phyloP scores from a whole-genome alignment of 1,140 invertebrate genomes.

The Aphaenogaster rudis region DNA sequence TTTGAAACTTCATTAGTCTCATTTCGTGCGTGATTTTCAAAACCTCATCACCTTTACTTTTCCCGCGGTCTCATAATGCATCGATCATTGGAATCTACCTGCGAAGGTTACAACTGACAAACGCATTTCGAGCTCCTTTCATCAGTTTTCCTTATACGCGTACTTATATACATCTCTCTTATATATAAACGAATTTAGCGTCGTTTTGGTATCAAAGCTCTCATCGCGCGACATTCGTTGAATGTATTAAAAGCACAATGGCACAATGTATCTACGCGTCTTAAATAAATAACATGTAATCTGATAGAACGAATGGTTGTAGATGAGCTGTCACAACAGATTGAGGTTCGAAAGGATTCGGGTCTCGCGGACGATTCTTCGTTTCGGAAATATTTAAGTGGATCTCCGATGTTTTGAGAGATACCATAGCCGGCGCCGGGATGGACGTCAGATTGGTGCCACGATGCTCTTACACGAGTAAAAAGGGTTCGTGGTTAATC shows the following conservation, averaged over 20 bases:
- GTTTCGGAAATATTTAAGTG: conserved; percentile 84
- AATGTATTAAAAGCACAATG: conserved; percentile 70
- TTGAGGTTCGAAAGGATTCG: conserved; percentile 73
- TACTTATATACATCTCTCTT: not conserved
- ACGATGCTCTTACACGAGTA: conserved; percentile 42
- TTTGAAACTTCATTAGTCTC: conserved; percentile 11
- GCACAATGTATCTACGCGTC: conserved; percentile 31
- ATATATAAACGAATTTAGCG: not conserved
- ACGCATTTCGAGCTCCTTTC: conserved; percentile 13
- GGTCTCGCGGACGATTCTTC: conserved; percentile 60
- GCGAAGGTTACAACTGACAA: conserved; percentile 30
- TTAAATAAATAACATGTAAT: conserved; percentile 81
- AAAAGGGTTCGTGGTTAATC: conserved; percentile 74
- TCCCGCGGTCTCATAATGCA: not conserved
- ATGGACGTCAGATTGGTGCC: conserved; percentile 51
- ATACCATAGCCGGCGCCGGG: conserved; percentile 72
- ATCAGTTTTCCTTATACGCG: not conserved
- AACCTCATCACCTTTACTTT: conserved; percentile 18
- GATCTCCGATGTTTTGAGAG: conserved; percentile 81
- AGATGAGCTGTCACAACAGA: conserved; percentile 80
- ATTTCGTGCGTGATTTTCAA: conserved; percentile 18
- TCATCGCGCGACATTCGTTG: conserved; percentile 43
- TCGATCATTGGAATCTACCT: conserved; percentile 24
- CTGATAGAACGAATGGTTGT: conserved; percentile 74
- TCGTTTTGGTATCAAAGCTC: conserved; percentile 28